These are phyloP conservation scores for Todus mexicanus DNA, from an alignment of 2,797 vertebrate species.

Conservation along the genomic window DNA sequence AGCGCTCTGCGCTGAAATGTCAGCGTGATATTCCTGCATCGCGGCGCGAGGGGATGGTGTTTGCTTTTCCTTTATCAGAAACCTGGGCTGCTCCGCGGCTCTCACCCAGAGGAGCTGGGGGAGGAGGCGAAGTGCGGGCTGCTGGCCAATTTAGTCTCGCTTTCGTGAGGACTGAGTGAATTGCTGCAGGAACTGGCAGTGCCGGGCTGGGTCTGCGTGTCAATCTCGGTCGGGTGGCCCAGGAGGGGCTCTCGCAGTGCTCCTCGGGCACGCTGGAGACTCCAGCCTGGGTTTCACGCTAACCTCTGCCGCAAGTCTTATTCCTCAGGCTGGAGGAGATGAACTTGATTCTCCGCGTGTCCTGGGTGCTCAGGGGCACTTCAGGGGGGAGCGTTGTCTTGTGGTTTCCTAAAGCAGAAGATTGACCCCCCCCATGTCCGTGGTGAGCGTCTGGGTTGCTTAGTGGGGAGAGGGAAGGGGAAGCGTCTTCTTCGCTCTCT, in stretches of 20 bases:
- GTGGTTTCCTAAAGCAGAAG: neutral
- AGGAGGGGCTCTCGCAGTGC: neutral
- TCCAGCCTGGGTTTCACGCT: neutral
- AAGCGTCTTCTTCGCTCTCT: neutral
- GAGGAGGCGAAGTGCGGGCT: conserved; percentile 30
- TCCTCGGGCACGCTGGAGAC: accelerated
- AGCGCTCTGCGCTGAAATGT: conserved; percentile 43
- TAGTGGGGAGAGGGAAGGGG: neutral
- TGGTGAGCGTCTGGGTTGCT: neutral
- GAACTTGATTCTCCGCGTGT: neutral
- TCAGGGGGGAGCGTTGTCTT: neutral
- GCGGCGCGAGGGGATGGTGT: neutral
- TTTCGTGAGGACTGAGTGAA: conserved; percentile 1
- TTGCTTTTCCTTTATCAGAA: conserved; percentile 43
- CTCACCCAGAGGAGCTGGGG: conserved; percentile 16
- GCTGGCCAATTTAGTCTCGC: neutral
- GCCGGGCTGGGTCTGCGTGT: neutral
- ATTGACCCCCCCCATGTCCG: neutral
- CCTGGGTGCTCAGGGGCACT: accelerated
- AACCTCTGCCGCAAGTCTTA: neutral
- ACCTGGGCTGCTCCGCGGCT: neutral
- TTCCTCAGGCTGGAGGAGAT: neutral
- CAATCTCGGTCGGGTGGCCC: neutral
- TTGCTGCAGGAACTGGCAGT: neutral
- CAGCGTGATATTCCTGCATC: conserved; percentile 48